Evolutionary conservation across 2,888 invertebrate species (phyloP).

Genomic region (Hirtodrosophila cameraria): DNA sequence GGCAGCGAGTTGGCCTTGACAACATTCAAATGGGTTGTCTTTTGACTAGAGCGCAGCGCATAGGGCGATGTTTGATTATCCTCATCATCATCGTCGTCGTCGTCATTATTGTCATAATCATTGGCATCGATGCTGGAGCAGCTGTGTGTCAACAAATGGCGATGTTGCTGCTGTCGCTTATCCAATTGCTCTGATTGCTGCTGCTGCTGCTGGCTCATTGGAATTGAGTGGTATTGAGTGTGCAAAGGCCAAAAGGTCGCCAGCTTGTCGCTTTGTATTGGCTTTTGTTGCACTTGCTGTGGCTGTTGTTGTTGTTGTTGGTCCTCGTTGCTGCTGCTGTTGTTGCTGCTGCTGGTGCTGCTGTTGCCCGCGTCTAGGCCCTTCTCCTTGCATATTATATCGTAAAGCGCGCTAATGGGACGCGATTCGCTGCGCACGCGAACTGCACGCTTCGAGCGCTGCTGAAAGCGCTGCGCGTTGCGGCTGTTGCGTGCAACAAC

Average conservation of each 20-base stretch:
- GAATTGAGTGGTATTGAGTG: conserved; percentile 58
- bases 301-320: conserved; percentile 18
- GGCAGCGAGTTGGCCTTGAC: conserved; percentile 74
- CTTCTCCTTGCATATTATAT: conserved; percentile 85
- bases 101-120: conserved; percentile 17
- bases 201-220: conserved; percentile 36
- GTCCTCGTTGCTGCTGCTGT: conserved; percentile 44
- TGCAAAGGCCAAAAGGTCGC: conserved; percentile 74
- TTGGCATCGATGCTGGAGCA: conserved; percentile 16
- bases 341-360: conserved; percentile 45
- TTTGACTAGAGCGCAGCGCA: conserved; percentile 62
- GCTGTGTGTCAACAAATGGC: too few relatives aligned
- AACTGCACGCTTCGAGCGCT: conserved; percentile 80
- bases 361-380: conserved; percentile 79
- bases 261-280: conserved; percentile 59
- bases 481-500: conserved; percentile 68
- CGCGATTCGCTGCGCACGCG: conserved; percentile 84
- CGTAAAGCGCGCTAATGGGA: conserved; percentile 83
- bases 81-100: conserved; percentile 28
- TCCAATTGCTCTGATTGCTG: conserved; percentile 22
- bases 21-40: conserved; percentile 44
- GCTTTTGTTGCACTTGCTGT: conserved; percentile 23
- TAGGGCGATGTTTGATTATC: conserved; percentile 25
- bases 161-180: conserved; percentile 34
- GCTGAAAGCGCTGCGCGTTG: conserved; percentile 79